Conservation (phyloP, 2,888 invertebrate genomes). For the Dicranocentrus wangi region DNA sequence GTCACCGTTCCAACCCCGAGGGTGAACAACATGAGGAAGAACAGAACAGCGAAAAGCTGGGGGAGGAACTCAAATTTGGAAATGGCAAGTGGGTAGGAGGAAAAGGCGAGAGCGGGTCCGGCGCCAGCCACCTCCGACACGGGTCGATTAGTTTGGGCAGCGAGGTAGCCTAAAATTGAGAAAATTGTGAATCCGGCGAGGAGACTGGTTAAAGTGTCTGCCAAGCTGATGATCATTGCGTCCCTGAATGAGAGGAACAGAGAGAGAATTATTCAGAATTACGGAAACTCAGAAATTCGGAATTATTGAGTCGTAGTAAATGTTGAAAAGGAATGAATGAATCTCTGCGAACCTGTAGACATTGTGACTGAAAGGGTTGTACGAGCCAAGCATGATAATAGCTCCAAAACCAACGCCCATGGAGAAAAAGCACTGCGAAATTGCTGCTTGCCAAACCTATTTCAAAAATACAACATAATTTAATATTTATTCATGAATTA, state of each 20-base stretch:
- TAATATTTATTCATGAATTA: no score
- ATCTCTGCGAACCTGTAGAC: constrained; percentile 84
- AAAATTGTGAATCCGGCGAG: constrained; percentile 85
- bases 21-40: constrained; percentile 86
- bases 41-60: constrained; percentile 85
- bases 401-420: constrained; percentile 85
- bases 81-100: constrained; percentile 85
- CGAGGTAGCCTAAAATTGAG: constrained; percentile 87
- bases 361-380: constrained; percentile 83
- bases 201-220: constrained; percentile 88
- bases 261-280: not conserved
- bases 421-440: constrained; percentile 87
- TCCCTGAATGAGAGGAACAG: constrained; percentile 80
- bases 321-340: no score
- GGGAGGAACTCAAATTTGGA: constrained; percentile 67
- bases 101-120: constrained; percentile 57
- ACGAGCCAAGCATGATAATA: constrained; percentile 86
- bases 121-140: constrained; percentile 80
- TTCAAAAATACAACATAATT: not conserved
- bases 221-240: constrained; percentile 85
- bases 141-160: constrained; percentile 78
- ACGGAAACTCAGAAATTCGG: not conserved
- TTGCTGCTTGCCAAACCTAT: constrained; percentile 81
- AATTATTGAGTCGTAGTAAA: not conserved
- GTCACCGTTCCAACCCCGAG: constrained; percentile 84